Conservation (phyloP, 2,113 vertebrate species). For the Rhodinocichla rosea region DNA sequence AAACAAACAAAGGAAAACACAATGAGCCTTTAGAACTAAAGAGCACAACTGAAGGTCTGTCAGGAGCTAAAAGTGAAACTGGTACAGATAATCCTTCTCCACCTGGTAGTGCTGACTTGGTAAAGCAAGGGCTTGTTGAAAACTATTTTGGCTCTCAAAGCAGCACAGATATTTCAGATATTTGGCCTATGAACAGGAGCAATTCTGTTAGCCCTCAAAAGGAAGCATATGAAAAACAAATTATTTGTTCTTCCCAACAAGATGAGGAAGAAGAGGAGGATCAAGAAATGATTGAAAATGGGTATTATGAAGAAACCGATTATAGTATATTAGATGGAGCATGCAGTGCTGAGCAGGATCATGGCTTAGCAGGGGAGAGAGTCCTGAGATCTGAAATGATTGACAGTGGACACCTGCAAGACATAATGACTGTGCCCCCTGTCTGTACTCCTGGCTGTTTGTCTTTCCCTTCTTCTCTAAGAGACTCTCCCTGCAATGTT, state of each 20-base stretch:
- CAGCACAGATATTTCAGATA: slow-evolving; percentile 83
- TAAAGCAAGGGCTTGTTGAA: slow-evolving; percentile 94
- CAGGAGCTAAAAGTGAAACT: slow-evolving; percentile 41
- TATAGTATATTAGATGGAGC: slow-evolving; percentile 77
- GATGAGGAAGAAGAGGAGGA: slow-evolving; percentile 82
- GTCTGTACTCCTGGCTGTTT: slow-evolving; percentile 78
- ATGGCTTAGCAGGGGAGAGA: slow-evolving; percentile 49
- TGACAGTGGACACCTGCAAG: slow-evolving; percentile 55
- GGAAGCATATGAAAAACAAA: slow-evolving; percentile 58
- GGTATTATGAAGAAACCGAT: slow-evolving; percentile 91
- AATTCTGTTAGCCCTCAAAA: slow-evolving; percentile 66
- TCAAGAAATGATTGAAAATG: slow-evolving; percentile 94
- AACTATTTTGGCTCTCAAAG: slow-evolving; percentile 93
- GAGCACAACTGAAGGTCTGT: slow-evolving; percentile 21
- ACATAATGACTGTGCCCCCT: slow-evolving; percentile 56
- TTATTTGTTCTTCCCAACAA: slow-evolving; percentile 64
- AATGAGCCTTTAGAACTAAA: slow-evolving; percentile 21
- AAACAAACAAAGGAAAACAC: slow-evolving; percentile 36
- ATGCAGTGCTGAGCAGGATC: slow-evolving; percentile 61
- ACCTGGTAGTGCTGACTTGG: slow-evolving; percentile 86
- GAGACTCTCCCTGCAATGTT: slow-evolving; percentile 75
- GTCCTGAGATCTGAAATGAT: slow-evolving; percentile 62
- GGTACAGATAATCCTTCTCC: slow-evolving; percentile 75
- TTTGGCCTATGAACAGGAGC: slow-evolving; percentile 77
- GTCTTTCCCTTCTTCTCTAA: slow-evolving; percentile 73